Base-by-base conservation (phyloP, 2,888 invertebrate species). In the Diarsia brunnea region DNA sequence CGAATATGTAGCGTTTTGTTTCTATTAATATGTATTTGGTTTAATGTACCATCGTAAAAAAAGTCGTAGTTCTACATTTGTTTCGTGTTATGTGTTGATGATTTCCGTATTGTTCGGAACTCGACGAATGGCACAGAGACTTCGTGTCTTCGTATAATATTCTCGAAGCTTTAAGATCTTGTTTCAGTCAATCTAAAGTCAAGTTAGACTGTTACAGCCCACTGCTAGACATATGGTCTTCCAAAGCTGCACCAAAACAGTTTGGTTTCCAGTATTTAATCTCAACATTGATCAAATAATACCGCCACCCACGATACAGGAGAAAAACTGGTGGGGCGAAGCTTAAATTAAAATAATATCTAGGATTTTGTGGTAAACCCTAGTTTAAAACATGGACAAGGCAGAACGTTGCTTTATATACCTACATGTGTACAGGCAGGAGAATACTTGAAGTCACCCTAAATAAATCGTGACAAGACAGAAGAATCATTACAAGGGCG, bases 1-100 rank as follows among this genome's bases (percentile, higher is more conserved):
- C 45, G 61, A 72, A 60, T 78, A 38, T 82, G 84, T 82, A 76
- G 69, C 75, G 49, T 72, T 84, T 84, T 75, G 79, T 83, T 67
- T 38, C 8, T 61, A 47, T 76, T 78, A 60, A 60, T 66, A 85
- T 85, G 84, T 79, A 85, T 79, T 64, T 75, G 63, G 79, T 67
- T 76, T 75, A 71, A 73, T 77, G 63, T 31, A 38, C 27, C 51
- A 27, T 16, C 7, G n/a, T 53, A 2, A 53, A 67, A 70, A 69
- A 67, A 43, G 3, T 19, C 11, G 61, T 66, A 12, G n/a, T 45
- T 45, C 24, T 45, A 61, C 45, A 24, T 72, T 72, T 76, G 51
- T 16, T 4, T 64, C 7, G 14, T 24, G 14, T 16, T 68, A 31
- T 51, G 27, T 71, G 7, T 27, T 51, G 7, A 71, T 45, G 31